A percentile compares a stretch with the other conserved stretches of the same genome.
These are phyloP conservation scores for Prionace glauca DNA, from an alignment of 2,797 vertebrate genomes.

Conservation along the genomic window DNA sequence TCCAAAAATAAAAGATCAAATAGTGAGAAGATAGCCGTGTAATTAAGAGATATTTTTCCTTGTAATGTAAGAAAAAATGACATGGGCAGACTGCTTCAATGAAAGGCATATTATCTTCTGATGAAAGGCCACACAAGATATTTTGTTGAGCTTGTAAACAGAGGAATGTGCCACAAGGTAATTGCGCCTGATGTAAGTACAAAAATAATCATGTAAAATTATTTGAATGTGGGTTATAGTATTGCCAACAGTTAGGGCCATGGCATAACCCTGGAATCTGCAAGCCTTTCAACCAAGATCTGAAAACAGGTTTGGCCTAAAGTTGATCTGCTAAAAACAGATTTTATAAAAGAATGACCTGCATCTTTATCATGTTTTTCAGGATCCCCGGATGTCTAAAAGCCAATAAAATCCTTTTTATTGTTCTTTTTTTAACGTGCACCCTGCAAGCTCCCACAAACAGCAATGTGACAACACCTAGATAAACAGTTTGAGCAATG, in stretches of 20 bases:
- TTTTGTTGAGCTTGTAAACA: not conserved
- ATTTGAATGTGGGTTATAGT: not conserved
- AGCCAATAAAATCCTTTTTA: too few relatives aligned
- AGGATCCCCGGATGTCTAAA: too few relatives aligned
- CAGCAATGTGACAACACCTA: too few relatives aligned
- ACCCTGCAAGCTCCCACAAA: too few relatives aligned
- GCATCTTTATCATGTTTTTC: too few relatives aligned
- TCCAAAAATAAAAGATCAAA: not conserved
- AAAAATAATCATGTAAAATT: not conserved
- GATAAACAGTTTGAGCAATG: too few relatives aligned
- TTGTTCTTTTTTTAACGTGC: too few relatives aligned
- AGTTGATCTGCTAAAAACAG: not conserved
- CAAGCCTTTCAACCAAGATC: not conserved
- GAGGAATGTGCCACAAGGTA: not conserved
- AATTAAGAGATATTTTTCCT: not conserved
- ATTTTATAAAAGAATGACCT: not conserved
- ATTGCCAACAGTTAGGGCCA: not conserved
- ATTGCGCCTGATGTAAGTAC: not conserved
- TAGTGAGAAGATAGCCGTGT: not conserved
- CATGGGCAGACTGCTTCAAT: conserved; percentile 16
- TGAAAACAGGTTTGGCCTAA: not conserved
- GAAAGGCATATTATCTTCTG: not conserved
- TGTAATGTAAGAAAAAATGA: not conserved
- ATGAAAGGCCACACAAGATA: not conserved
- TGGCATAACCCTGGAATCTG: not conserved